A percentile compares a stretch with the other conserved stretches of the same genome.
Evolutionary conservation across 1,140 invertebrate species (phyloP).

Genomic region (Drosophila sucinea): DNA sequence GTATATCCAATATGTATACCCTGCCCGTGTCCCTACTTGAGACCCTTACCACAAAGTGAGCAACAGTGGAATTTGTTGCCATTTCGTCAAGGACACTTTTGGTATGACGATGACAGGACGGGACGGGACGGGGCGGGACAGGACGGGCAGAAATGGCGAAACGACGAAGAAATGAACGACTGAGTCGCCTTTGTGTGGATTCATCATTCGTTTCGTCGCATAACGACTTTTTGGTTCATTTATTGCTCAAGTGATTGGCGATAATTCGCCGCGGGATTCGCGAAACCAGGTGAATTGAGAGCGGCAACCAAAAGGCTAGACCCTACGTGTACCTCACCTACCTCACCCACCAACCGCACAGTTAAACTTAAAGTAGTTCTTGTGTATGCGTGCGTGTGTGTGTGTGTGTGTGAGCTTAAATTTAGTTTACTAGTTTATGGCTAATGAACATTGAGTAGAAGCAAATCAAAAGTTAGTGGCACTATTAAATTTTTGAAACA

Average conservation of each 20-base stretch:
- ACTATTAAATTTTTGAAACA: background rate
- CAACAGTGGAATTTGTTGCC: constrained; percentile 40
- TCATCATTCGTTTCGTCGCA: constrained; percentile 35
- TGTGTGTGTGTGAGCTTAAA: background rate
- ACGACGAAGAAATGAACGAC: background rate
- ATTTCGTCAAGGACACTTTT: constrained; percentile 48
- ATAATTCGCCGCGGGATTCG: constrained; percentile 53
- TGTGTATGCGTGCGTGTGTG: too few relatives aligned
- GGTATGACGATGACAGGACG: too few relatives aligned
- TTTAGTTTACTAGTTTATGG: constrained; percentile 2
- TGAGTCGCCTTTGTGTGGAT: background rate
- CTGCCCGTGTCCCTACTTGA: background rate
- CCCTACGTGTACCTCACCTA: background rate
- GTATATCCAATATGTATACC: too few relatives aligned
- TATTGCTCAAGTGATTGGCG: constrained; percentile 64
- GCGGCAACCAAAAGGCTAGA: background rate
- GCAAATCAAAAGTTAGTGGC: background rate
- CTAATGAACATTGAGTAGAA: background rate
- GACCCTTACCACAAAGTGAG: constrained; percentile 32
- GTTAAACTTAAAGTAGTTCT: too few relatives aligned
- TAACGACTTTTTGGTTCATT: constrained; percentile 62
- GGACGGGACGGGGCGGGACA: background rate
- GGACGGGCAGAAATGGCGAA: background rate
- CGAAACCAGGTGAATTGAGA: constrained; percentile 24
- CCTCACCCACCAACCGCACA: too few relatives aligned